Evolutionary conservation across 2,888 invertebrate genomes (phyloP), one percentile per base, ranked within the genome.

Genomic region (Apotomis betuletana): DNA sequence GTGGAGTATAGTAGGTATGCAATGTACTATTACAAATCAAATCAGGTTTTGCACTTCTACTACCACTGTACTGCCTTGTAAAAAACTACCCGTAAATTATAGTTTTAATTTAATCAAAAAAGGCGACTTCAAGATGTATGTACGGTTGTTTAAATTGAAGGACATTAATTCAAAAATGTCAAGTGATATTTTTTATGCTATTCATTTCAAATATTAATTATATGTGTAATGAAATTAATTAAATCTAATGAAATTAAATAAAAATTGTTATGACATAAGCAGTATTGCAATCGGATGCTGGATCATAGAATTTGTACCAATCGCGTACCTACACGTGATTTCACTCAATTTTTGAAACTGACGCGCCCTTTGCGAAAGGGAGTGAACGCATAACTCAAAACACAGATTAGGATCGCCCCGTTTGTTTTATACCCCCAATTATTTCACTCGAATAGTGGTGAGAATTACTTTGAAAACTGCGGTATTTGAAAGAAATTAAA

Each of bases 271-370:
- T 15, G 55, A 55, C 41, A 5, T 44, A 12, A 64, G 41, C 13
- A 0, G n/a, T 46, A 0, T 46, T 65, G 55, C 5, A 55, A n/a
- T 46, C 46, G 44, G 55, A 65, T 10, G 36, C 65, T 55, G 46
- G 55, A 65, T 55, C 15, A 65, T n/a, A 36, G 78, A 79, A 79
- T 82, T 79, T 79, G 83, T 88, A 91, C 91, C 91, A 90, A 92
- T 91, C 85, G 84, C 87, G 82, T 41, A 70, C 55, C 15, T 89
- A 88, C 91, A 91, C 89, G 90, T 86, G 88, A 91, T 91, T 92
- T 91, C 92, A 90, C 90, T 91, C 91, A 88, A 91, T 92, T 91
- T 92, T 92, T 92, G 90, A 91, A 91, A 90, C 87, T 90, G 90
- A 91, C 90, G 87, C 90, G 85, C 92, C 90, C 90, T 84, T 78